These are phyloP conservation scores for Ceratotherium simum DNA, from an alignment of 2,113 vertebrate genomes.

Conservation along the genomic window DNA sequence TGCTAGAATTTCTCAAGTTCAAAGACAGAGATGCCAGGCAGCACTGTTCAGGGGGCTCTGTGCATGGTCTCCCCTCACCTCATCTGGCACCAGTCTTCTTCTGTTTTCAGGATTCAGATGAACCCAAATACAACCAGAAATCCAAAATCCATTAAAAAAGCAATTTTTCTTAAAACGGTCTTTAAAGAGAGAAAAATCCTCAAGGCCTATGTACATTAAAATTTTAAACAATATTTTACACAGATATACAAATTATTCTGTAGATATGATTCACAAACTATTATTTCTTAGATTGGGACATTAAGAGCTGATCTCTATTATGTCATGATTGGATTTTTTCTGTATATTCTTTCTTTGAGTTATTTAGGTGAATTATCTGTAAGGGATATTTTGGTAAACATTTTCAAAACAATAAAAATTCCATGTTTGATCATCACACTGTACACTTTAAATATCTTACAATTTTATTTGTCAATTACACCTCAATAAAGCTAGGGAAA, in stretches of 20 bases:
- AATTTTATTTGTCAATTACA: neutral
- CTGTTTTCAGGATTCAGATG: neutral
- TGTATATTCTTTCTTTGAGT: neutral
- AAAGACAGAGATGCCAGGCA: neutral
- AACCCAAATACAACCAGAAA: slow-evolving; percentile 30
- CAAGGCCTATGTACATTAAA: neutral
- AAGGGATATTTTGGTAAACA: neutral
- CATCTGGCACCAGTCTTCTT: neutral
- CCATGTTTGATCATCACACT: neutral
- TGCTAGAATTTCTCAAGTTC: neutral
- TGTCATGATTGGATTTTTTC: neutral
- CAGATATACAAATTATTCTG: neutral
- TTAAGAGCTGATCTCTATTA: neutral
- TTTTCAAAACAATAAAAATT: slow-evolving; percentile 16
- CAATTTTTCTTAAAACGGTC: neutral
- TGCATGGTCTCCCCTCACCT: no score
- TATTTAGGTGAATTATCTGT: neutral
- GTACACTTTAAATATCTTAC: neutral
- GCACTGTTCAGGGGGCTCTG: neutral
- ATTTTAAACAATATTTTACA: neutral
- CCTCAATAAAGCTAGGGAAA: neutral
- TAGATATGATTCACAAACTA: neutral
- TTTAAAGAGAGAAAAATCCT: neutral
- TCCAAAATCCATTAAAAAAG: neutral
- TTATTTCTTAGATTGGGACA: neutral